A percentile compares a stretch with the other conserved stretches of the same genome.
Conservation (phyloP, 2,797 vertebrate genomes). For the Centropyge bicolor region DNA sequence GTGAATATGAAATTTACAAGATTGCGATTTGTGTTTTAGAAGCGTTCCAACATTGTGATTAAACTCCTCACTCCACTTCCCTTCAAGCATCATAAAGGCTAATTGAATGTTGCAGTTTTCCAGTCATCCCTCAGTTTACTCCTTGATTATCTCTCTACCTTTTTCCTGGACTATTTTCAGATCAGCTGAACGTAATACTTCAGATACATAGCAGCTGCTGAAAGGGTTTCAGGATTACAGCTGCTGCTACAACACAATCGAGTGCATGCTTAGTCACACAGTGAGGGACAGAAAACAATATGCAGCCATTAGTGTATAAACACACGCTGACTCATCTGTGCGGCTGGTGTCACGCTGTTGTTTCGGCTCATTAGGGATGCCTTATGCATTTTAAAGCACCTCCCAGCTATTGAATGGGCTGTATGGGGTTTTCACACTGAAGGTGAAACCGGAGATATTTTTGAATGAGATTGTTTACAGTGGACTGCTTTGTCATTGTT, state of each 20-base stretch:
- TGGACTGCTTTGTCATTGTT: background rate
- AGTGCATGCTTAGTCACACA: slow-evolving; percentile 39
- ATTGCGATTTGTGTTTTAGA: slow-evolving; percentile 12
- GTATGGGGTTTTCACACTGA: slow-evolving; percentile 4
- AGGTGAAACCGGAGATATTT: slow-evolving; percentile 19
- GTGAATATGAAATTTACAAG: slow-evolving; percentile 8
- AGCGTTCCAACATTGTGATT: background rate
- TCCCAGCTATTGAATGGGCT: slow-evolving; percentile 33
- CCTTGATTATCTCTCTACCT: slow-evolving; percentile 7
- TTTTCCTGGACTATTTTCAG: background rate
- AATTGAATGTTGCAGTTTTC: slow-evolving; percentile 21
- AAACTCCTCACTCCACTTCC: slow-evolving; percentile 7
- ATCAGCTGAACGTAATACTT: slow-evolving; percentile 16
- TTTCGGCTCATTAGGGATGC: slow-evolving; percentile 57
- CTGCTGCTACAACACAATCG: slow-evolving; percentile 23
- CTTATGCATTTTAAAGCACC: slow-evolving; percentile 58
- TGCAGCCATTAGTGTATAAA: slow-evolving; percentile 58
- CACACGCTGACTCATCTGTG: slow-evolving; percentile 66
- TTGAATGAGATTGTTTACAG: slow-evolving; percentile 5
- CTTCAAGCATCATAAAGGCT: background rate
- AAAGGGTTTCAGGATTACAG: slow-evolving; percentile 35
- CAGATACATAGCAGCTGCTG: slow-evolving; percentile 12
- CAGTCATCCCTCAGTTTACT: background rate
- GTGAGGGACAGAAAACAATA: slow-evolving; percentile 51
- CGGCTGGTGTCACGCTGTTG: slow-evolving; percentile 44